phyloP scores from a whole-genome alignment of 2,888 invertebrate species.

The Crocallis elinguaria region DNA sequence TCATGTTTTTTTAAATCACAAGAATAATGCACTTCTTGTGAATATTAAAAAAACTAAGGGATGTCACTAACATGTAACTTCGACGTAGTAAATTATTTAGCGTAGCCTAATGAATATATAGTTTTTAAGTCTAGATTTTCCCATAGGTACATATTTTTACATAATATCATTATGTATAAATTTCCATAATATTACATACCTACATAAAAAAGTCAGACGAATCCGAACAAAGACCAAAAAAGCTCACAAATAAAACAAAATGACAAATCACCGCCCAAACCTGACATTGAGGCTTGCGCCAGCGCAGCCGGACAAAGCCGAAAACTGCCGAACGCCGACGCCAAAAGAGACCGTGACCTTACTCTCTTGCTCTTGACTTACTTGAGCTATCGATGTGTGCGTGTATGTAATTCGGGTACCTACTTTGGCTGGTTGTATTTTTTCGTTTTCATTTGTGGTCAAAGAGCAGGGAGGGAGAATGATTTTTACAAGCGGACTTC shows the following conservation, averaged over 20 bases:
- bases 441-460: constrained; percentile 53
- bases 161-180: constrained; percentile 6
- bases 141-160: background rate
- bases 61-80: too few species aligned
- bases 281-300: constrained; percentile 54
- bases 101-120: too few species aligned
- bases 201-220: constrained; percentile 15
- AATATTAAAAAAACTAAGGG: too few species aligned
- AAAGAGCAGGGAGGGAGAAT: constrained; percentile 49
- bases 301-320: constrained; percentile 63
- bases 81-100: too few species aligned
- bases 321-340: constrained; percentile 54
- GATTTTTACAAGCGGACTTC: too few species aligned
- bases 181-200: constrained; percentile 6
- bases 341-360: constrained; percentile 79
- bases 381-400: constrained; percentile 44
- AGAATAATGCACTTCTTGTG: too few species aligned
- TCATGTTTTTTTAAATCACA: too few species aligned
- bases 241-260: constrained; percentile 39
- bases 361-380: constrained; percentile 67
- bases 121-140: too few species aligned
- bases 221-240: constrained; percentile 33
- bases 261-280: constrained; percentile 56
- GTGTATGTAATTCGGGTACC: constrained; percentile 74
- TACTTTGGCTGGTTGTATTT: constrained; percentile 44